These are phyloP conservation scores for Melangyna quadrimaculata DNA, from an alignment of 2,888 invertebrate genomes.

Conservation along the genomic window DNA sequence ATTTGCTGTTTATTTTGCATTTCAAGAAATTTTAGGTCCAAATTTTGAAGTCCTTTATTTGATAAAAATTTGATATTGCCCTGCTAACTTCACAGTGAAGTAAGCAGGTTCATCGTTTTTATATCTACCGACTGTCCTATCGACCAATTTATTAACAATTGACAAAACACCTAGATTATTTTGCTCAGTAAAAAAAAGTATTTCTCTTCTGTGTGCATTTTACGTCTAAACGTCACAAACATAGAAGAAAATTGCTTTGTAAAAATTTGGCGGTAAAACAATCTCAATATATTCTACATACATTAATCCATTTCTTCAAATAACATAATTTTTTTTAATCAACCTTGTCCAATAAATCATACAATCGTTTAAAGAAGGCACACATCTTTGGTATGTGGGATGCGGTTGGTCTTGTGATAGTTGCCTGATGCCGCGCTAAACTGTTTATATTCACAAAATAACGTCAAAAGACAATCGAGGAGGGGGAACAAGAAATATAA, in stretches of 20 bases:
- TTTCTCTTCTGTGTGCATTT: background rate
- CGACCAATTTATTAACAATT: too few relatives aligned
- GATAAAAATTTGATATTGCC: too few relatives aligned
- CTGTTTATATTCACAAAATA: background rate
- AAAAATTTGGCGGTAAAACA: background rate
- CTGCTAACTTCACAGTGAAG: too few relatives aligned
- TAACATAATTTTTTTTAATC: background rate
- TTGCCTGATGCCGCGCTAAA: background rate
- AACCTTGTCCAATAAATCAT: slow-evolving; percentile 41
- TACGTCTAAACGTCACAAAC: background rate
- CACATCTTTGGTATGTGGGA: background rate
- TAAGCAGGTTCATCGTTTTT: too few relatives aligned
- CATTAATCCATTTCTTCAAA: background rate
- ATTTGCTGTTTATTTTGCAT: too few relatives aligned
- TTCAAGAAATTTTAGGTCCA: too few relatives aligned
- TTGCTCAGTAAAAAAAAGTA: background rate
- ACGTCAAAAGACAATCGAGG: slow-evolving; percentile 13
- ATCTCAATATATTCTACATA: background rate
- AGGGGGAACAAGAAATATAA: background rate
- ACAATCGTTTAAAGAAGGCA: slow-evolving; percentile 11
- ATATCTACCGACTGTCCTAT: too few relatives aligned
- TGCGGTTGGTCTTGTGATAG: background rate
- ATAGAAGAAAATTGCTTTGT: background rate
- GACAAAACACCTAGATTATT: background rate
- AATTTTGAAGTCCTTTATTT: too few relatives aligned